Base-by-base conservation (phyloP, 2,888 invertebrate genomes). In the Drosophila anomelani region DNA sequence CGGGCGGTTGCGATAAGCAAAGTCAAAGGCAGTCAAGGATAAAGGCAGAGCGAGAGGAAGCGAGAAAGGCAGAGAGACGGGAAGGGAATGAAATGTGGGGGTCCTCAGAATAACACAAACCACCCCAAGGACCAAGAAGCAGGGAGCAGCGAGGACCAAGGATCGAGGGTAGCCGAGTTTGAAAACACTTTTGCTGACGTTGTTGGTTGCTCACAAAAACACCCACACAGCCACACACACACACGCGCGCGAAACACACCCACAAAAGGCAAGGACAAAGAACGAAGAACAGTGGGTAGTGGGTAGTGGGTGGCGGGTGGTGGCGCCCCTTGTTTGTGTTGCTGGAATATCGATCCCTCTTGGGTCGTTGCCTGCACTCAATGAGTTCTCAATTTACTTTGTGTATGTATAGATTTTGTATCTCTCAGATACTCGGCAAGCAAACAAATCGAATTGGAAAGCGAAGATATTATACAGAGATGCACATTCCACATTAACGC, bases 301-400 rank as follows among this genome's bases (percentile, higher is more conserved):
- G 47, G 36, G 41, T 53, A 6, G 53, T n/a, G 46, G 49, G 29
- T 46, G 46, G 60, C 26, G 29, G 23, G 34, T 26, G 47, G 44
- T 58, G 53, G 57, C 51, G 34, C 20, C 51, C 51, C 60, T 62
- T 51, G 58, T 36, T 67, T 66, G 69, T 78, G 71, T 70, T 64
- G 74, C 46, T 68, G 75, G 60, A 89, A 90, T 90, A 90, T 90
- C 90, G 90, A 90, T 90, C 83, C 78, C 79, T 78, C 80, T 81
- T 89, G 85, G 86, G 90, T 85, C 82, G 89, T 90, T 87, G 88
- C 74, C 86, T 86, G 76, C 81, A 78, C 81, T 84, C 81, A 88
- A 89, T 86, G 84, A 85, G 81, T 90, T 82, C 84, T 81, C 84
- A 90, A 89, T 86, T 89, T 84, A 79, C 78, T 76, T 68, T 61